These are phyloP conservation scores for Carassius carassius DNA, from an alignment of 2,113 vertebrate species.

Conservation along the genomic window DNA sequence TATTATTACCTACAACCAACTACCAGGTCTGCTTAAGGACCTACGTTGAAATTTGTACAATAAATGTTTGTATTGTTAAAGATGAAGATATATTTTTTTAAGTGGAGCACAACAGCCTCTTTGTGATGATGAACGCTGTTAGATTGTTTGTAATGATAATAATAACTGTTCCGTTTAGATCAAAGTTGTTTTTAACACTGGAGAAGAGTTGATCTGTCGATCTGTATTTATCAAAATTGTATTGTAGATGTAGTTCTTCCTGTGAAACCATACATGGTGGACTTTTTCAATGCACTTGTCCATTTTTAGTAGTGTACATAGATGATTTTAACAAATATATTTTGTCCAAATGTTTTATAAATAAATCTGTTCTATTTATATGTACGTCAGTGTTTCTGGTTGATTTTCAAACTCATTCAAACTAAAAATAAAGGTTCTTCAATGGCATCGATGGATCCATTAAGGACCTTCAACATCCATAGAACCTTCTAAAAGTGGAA, in stretches of 20 bases:
- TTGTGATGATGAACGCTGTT: constrained; percentile 57
- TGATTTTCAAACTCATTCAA: neutral
- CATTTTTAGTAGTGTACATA: constrained; percentile 79
- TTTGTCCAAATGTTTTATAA: constrained; percentile 86
- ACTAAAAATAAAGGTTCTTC: neutral
- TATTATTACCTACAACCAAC: constrained; percentile 25
- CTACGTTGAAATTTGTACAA: constrained; percentile 58
- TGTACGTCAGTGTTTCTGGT: constrained; percentile 51
- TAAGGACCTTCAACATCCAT: neutral
- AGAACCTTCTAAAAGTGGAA: neutral
- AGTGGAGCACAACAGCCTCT: constrained; percentile 69
- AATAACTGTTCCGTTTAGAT: constrained; percentile 41
- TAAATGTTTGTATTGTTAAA: constrained; percentile 69
- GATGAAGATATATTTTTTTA: constrained; percentile 88
- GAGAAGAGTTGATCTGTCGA: constrained; percentile 59
- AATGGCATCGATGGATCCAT: no score
- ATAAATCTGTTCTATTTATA: constrained; percentile 92
- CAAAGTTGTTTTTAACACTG: constrained; percentile 63
- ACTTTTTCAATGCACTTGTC: constrained; percentile 85
- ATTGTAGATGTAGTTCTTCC: constrained; percentile 63
- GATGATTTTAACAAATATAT: constrained; percentile 87
- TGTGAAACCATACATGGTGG: constrained; percentile 74
- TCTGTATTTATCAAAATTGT: constrained; percentile 63
- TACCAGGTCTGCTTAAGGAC: neutral
- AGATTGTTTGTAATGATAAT: constrained; percentile 33